A percentile compares a stretch with the other conserved stretches of the same genome.
These are phyloP conservation scores for Vicugna pacos DNA, from an alignment of 2,113 vertebrate species.

Conservation along the genomic window DNA sequence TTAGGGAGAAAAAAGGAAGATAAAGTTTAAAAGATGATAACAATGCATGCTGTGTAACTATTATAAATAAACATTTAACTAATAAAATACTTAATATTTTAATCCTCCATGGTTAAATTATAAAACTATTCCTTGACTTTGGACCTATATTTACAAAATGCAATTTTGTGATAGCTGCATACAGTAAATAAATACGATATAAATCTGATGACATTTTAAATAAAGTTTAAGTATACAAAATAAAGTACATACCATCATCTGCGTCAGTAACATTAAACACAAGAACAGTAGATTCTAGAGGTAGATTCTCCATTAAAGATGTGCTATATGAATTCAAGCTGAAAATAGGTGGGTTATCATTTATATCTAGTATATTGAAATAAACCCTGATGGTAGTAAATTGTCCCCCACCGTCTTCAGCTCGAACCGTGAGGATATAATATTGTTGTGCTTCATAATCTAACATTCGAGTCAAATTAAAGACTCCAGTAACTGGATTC, in stretches of 20 bases:
- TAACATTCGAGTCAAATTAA: conserved; percentile 93
- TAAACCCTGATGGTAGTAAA: conserved; percentile 93
- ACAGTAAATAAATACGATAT: background rate
- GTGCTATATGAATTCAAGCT: conserved; percentile 90
- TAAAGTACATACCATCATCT: conserved; percentile 91
- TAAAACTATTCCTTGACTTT: background rate
- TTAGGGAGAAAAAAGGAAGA: background rate
- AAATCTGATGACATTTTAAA: background rate
- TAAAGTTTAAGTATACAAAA: background rate
- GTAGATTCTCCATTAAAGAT: conserved; percentile 92
- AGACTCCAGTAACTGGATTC: conserved; percentile 96
- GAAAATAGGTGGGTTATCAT: conserved; percentile 94
- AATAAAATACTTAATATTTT: background rate
- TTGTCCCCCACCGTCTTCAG: conserved; percentile 94
- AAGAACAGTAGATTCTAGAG: conserved; percentile 90
- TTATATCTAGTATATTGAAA: conserved; percentile 96
- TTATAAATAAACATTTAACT: background rate
- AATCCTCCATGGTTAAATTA: background rate
- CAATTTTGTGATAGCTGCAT: background rate
- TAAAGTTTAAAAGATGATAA: background rate
- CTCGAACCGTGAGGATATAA: conserved; percentile 93
- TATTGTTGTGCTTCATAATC: conserved; percentile 95
- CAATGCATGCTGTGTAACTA: background rate
- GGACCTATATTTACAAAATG: background rate
- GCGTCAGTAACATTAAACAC: conserved; percentile 92